Base-by-base conservation (phyloP, 2,113 vertebrate genomes). In the Neodon shergylaensis region DNA sequence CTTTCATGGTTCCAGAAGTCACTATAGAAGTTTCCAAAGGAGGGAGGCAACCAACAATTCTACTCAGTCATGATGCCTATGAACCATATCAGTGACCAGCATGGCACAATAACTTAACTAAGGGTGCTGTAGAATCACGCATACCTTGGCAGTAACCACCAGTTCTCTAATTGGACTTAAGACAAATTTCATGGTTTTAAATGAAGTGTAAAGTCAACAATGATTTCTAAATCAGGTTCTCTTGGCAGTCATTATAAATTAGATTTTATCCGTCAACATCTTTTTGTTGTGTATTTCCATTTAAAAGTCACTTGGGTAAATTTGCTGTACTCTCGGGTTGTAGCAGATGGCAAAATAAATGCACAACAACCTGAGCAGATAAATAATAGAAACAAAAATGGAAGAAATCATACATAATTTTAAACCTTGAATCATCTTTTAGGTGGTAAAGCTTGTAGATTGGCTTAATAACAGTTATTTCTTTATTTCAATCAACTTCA, bases 151-250 rank as follows among this genome's bases (percentile, higher is more conserved):
- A 63, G 22, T 42, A 83, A 42, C 54, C n/a, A 83, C 16, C 3
- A 42, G 13, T 7, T 63, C 54, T 83, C n/a, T 42, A 83, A 42
- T 63, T 83, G n/a, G 36, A 83, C 36, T 63, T 42, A 63, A 83
- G n/a, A 14, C 36, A 22, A 22, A 83, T 2, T 36, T 36, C 4
- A 2, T 13, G 49, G 26, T 86, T 84, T 83, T 87, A 94, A 97
- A 94, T 90, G 78, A 10, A 91, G 72, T 89, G 70, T 90, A 90
- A 90, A 95, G 58, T 89, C 79, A 91, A 89, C n/a, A 65, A 73
- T 89, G 68, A 94, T 92, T 93, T 97, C 61, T 93, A 94, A 96
- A 95, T 96, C 93, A 97, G 78, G 72, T 90, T 96, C 94, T 95
- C 85, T 94, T 96, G 79, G 91, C 44, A 95, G 70, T 89, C 31